Base-by-base conservation (phyloP, 2,888 invertebrate genomes). In the Folsomia manolachei region DNA sequence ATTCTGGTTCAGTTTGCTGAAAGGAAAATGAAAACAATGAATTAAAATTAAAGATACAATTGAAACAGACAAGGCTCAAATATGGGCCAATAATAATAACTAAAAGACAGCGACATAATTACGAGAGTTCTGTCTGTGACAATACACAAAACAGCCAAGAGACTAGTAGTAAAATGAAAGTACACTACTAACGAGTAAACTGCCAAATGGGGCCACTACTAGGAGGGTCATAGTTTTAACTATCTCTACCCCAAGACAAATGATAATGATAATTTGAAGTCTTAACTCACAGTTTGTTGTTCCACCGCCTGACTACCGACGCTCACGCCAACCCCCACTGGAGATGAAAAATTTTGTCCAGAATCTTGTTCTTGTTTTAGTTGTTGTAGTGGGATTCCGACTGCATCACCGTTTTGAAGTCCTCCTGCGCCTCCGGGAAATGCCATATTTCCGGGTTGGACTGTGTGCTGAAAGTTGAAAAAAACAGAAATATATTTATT, bases 401-500 rank as follows among this genome's bases (percentile, higher is more conserved):
- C 72, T 25, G 76, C 67, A 65, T 80, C 81, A 63, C 78, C 81
- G 67, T 80, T 80, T 63, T 75, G 81, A 70, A 81, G 71, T 65
- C 78, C 80, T 64, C 73, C 75, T 24, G 77, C 72, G 60, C 75
- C 77, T 39, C 84, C 81, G 79, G 83, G 83, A 53, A 84, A 83
- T 67, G 85, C 84, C 73, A 84, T 84, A 82, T 92, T 91, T 84
- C 93, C 93, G 7, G 39, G 4, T 87, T 94, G 93, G 87, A 94
- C 94, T 93, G 94, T 93, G 88, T 94, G 94, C 94, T 94, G 90
- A 52, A 90, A 90, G 81, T 83, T 82, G 82, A 82, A 81, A 81
- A 81, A 76, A 75, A 24, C 24, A 24, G 4, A 60, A 60, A n/a
- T n/a, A n/a, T 21, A 11, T 11, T n/a, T 60, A 60, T 21, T 60